These are phyloP conservation scores for Sinella curviseta DNA, from an alignment of 1,140 invertebrate species.

Conservation along the genomic window DNA sequence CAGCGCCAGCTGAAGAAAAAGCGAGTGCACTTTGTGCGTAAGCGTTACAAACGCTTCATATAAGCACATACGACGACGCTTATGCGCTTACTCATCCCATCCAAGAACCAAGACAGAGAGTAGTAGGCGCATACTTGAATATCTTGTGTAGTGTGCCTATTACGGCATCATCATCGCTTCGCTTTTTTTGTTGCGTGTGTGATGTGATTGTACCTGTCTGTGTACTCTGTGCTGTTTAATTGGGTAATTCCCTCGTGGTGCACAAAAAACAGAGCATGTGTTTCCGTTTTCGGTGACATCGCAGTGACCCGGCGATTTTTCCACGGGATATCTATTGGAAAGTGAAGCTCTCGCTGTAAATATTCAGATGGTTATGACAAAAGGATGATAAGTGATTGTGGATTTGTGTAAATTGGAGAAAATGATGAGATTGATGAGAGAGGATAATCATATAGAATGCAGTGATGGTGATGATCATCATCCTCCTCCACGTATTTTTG, in stretches of 20 bases:
- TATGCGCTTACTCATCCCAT: no score
- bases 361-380: neutral
- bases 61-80: no score
- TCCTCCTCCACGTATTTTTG: neutral
- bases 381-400: neutral
- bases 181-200: no score
- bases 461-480: no score
- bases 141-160: no score
- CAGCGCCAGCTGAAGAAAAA: neutral
- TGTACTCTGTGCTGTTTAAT: conserved; percentile 3
- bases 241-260: neutral
- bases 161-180: no score
- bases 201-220: neutral
- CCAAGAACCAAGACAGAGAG: no score
- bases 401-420: neutral
- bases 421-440: neutral
- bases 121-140: no score
- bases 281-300: conserved; percentile 10
- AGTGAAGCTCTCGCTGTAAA: neutral
- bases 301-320: neutral
- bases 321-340: neutral
- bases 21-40: neutral
- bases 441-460: neutral
- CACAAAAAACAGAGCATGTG: conserved; percentile 11
- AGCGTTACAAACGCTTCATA: neutral